Evolutionary conservation across 53 echinoderm and acorn worm genomes (phyloP).

Genomic region (Mesocentrotus franciscanus): DNA sequence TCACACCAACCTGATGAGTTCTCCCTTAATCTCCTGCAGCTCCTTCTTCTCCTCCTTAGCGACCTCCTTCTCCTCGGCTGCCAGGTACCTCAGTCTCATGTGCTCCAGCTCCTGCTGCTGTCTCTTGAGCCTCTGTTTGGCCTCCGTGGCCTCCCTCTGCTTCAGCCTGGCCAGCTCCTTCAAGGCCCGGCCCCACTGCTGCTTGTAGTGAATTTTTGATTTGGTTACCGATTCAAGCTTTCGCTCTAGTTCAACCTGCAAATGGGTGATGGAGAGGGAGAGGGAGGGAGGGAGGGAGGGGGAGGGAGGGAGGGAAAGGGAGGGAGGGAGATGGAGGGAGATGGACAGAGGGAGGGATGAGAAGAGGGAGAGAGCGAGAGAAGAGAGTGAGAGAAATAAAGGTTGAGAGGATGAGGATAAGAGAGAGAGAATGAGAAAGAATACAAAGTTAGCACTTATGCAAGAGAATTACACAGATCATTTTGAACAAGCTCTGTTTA

Average conservation of each 20-base stretch:
- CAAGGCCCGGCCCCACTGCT: constrained; percentile 97
- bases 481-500: no score
- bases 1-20: constrained; percentile 77
- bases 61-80: constrained; percentile 98
- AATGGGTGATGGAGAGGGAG: background rate
- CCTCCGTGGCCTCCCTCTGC: constrained; percentile 91
- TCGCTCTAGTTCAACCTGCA: constrained; percentile 91
- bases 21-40: constrained; percentile 94
- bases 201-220: constrained; percentile 97
- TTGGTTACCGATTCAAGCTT: constrained; percentile 93
- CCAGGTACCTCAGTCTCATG: constrained; percentile 94
- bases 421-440: background rate
- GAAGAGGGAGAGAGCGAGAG: background rate
- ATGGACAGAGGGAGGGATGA: background rate
- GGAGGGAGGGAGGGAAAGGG: no score
- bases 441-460: no score
- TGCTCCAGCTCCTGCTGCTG: constrained; percentile 99
- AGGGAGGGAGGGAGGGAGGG: background rate
- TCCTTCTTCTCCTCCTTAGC: constrained; percentile 85
- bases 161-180: constrained; percentile 94
- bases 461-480: no score
- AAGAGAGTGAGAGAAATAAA: no score
- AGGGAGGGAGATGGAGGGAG: background rate
- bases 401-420: no score
- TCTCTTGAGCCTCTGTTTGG: constrained; percentile 81